Evolutionary conservation across 2,888 invertebrate species (phyloP), one percentile per base, ranked within the genome.

Genomic region (Drosophila lutescens): DNA sequence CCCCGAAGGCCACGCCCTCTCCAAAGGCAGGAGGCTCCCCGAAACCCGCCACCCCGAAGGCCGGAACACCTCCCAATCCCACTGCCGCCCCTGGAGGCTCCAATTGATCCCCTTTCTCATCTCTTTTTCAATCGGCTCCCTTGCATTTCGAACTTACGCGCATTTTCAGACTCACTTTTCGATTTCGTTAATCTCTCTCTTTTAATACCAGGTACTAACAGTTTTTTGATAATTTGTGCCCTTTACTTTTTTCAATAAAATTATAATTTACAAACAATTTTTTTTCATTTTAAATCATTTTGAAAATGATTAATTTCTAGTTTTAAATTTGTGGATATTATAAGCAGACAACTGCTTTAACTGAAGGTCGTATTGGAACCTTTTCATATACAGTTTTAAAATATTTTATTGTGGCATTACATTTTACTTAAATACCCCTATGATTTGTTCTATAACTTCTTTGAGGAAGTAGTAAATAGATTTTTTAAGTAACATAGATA

Each of bases 1-100:
- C 83, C 0, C 62, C 77, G 8, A 94, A 90, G 90, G 94, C 92
- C 44, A 92, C 93, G 67, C 60, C 80, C 17, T 61, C 80, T 12
- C 96, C 95, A 82, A 82, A 79, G 50, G 60, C 76, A 5, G 57
- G 66, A 8, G 76, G 63, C 26, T 72, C 84, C 13, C 81, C 82
- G 4, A 83, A 83, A 20, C 46, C 77, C 8, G 54, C 77, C 59
- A 74, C 85, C 15, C 80, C 87, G 5, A 86, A 83, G 58, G 76
- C 77, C 2, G 77, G 69, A 36, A 76, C 79, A 1, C 69, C 69
- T 41, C 34, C 34, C 12, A 34, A 34, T 41, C 40, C 72, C n/a
- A 46, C 57, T 10, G 10, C 62, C 13, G 43, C 60, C 15, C 53
- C 47, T 9, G 63, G 30, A 20, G 76, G 69, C 30, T 26, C 72